phyloP scores from a whole-genome alignment of 2,797 vertebrate genomes.

The Enteromius argenteus region DNA sequence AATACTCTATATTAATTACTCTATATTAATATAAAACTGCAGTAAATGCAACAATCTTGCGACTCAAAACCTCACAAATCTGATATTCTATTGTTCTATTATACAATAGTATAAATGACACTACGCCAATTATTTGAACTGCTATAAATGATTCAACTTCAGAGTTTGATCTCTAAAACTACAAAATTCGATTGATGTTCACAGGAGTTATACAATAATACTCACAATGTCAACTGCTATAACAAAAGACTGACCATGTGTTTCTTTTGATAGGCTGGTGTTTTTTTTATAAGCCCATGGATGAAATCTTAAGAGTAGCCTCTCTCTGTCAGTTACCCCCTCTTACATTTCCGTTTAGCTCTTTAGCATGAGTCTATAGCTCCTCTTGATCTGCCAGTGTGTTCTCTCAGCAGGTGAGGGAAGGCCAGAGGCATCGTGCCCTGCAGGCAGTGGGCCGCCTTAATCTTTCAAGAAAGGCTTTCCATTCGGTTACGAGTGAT shows the following conservation, averaged over 20 bases:
- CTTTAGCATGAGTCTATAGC: constrained; percentile 31
- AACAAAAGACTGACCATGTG: not conserved
- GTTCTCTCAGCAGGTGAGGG: constrained; percentile 47
- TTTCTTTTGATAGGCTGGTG: not conserved
- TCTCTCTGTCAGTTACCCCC: no score
- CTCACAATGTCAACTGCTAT: not conserved
- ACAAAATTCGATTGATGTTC: not conserved
- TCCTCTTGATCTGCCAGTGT: constrained; percentile 49
- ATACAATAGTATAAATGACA: not conserved
- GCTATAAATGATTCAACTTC: not conserved
- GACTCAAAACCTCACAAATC: not conserved
- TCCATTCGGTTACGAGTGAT: constrained; percentile 65
- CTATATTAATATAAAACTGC: not conserved
- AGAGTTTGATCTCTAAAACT: not conserved
- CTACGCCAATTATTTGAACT: not conserved
- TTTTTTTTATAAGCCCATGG: constrained; percentile 15
- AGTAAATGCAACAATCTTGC: not conserved
- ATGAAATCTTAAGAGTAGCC: not conserved
- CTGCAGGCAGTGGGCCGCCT: constrained; percentile 29
- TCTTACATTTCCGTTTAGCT: constrained; percentile 35
- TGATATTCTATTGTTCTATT: no score
- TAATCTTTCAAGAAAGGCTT: constrained; percentile 47
- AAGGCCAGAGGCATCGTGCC: constrained; percentile 42
- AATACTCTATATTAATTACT: constrained; percentile 1
- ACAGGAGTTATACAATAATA: not conserved